A percentile compares a stretch with the other conserved stretches of the same genome.
phyloP scores from a whole-genome alignment of 2,113 vertebrate genomes.

The Petroica traversi region DNA sequence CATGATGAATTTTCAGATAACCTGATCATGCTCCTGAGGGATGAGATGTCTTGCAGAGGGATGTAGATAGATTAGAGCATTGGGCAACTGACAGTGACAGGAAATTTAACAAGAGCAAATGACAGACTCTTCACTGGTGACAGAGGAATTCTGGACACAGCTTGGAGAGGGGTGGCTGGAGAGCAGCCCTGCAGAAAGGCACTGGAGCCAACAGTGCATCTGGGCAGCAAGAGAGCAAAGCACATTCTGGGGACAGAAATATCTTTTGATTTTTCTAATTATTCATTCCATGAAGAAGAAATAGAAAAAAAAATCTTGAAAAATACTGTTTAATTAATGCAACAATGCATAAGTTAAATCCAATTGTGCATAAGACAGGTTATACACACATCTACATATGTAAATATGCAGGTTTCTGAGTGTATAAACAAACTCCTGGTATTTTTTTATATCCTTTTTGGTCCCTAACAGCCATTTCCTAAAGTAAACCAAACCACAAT shows the following conservation, averaged over 20 bases:
- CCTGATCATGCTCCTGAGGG: not conserved
- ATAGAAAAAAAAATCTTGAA: not conserved
- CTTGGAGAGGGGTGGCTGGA: not conserved
- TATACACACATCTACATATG: not conserved
- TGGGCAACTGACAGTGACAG: not conserved
- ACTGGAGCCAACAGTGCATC: too few relatives aligned
- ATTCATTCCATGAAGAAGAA: not conserved
- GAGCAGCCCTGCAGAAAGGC: not conserved
- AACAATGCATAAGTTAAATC: not conserved
- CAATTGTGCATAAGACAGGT: not conserved
- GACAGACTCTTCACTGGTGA: not conserved
- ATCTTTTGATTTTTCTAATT: not conserved
- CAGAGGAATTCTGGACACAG: too few relatives aligned
- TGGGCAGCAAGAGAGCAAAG: not conserved
- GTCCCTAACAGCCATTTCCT: not conserved
- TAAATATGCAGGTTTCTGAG: not conserved
- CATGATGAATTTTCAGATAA: not conserved
- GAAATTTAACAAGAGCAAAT: not conserved
- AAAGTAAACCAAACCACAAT: not conserved
- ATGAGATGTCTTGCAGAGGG: not conserved
- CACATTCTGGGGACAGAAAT: not conserved
- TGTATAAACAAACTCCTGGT: not conserved
- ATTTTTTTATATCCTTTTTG: not conserved
- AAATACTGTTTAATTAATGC: not conserved
- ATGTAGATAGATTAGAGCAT: not conserved